Evolutionary conservation across 1,140 invertebrate genomes (phyloP), one percentile per base, ranked within the genome.

Genomic region (Neuroterus valhalla): DNA sequence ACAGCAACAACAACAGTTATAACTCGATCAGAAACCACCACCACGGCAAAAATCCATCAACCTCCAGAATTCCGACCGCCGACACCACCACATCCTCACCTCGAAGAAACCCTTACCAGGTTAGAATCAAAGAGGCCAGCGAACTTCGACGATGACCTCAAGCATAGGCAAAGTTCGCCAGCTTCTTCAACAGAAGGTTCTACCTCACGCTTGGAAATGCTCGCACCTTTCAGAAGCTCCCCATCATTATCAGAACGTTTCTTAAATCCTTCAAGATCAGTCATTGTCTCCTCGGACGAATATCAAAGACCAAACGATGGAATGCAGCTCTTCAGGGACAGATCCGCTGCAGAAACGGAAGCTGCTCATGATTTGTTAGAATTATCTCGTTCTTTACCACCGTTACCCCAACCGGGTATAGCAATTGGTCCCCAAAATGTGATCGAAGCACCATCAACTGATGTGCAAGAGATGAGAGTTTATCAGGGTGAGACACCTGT

Each of bases 311-410:
- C 52, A 2, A 74, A 71, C n/a, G 69, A 78, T 23, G 80, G 76
- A 42, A 72, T 74, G 17, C 90, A 89, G 62, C 85, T 93, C 71
- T 93, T 92, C 72, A 90, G 92, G 11, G 91, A 92, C 68, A 91
- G 94, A 72, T 94, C 94, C 66, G 92, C 93, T 1, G 95, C 95
- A 79, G 96, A 96, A 84, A 96, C 94, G 1, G 95, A 96, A 89
- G 95, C 95, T 4, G 96, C 96, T 1, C 95, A 96, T 81, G 95
- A 96, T 84, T 90, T 96, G n/a, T 88, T 96, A 15, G 96, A 96
- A 72, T 89, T 96, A 12, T 95, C 95, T 2, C 92, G 95, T 71
- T 95, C 95, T 46, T 82, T 96, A 70, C 95, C 95, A 0, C 94
- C 95, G 0, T 87, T 96, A 12, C 93, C 93, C 31, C 93, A 93